phyloP scores from a whole-genome alignment of 1,140 invertebrate species.

The Temnothorax curvispinosus region DNA sequence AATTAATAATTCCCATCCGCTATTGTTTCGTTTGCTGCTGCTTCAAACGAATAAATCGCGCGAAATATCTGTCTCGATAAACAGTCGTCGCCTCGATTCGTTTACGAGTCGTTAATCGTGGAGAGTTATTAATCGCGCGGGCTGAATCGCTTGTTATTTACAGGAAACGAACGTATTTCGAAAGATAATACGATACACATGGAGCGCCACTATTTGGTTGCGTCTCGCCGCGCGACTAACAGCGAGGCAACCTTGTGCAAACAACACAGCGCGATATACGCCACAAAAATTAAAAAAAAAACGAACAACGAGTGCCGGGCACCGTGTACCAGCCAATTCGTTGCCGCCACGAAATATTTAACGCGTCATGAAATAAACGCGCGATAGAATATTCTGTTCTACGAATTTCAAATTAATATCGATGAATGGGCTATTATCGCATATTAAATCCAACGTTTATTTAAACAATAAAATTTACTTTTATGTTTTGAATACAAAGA shows the following conservation, averaged over 20 bases:
- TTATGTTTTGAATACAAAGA: not conserved
- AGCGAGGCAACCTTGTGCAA: constrained; percentile 12
- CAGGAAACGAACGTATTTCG: constrained; percentile 5
- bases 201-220: not conserved
- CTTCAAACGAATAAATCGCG: not conserved
- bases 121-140: not conserved
- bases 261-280: not conserved
- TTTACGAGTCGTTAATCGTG: not conserved
- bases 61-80: not conserved
- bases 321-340: not conserved
- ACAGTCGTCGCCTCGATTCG: not conserved
- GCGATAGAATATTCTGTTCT: constrained; percentile 2
- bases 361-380: not conserved
- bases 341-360: constrained; percentile 9
- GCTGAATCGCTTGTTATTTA: constrained; percentile 15
- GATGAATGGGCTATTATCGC: not conserved
- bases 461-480: not conserved
- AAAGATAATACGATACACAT: not conserved
- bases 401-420: not conserved
- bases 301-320: not conserved
- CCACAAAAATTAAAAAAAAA: not conserved
- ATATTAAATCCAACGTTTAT: not conserved
- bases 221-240: not conserved
- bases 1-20: not conserved
- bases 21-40: not conserved